Evolutionary conservation across 2,888 invertebrate genomes (phyloP), one percentile per base, ranked within the genome.

Genomic region (Cyrtodaria siliqua): DNA sequence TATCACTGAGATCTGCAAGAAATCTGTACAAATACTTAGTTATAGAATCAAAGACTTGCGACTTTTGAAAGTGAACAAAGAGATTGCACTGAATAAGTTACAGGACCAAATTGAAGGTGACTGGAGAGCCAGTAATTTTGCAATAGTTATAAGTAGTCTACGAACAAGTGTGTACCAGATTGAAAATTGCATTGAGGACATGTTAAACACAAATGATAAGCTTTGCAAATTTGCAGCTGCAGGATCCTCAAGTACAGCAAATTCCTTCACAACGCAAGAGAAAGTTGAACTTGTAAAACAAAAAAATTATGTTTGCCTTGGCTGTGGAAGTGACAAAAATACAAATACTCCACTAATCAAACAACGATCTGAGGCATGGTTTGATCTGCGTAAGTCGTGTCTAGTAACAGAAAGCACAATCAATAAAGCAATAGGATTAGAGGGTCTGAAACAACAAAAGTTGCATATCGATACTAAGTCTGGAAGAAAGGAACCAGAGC

Each of bases 91-190:
- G 49, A 14, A 44, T 33, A 69, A 63, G 33, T 24, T 75, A 38
- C n/a, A 50, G 20, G 47, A 38, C 24, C 23, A 69, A 49, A 16
- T 47, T 64, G 52, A 62, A 40, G 44, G 59, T 29, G 69, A 69
- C 47, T 75, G 74, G 69, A 62, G 59, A 53, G 23, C 29, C 12
- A 77, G 72, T 40, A 26, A 53, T 9, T 77, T 29, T 53, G 50
- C 53, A 16, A 68, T 68, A 26, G 68, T 77, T 2, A 77, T 78
- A 18, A 78, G 72, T 29, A 56, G 50, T 23, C 23, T 72, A 38
- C 50, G 60, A 33, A 77, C 77, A 24, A 44, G 24, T 20, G 47
- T 74, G 12, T 56, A 59, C 27, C 44, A 55, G 12, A 66, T 70
- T 26, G 73, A 74, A 18, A 62, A 66, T 29, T 69, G 73, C 47